Evolutionary conservation across 1,140 invertebrate genomes (phyloP), one percentile per base, ranked within the genome.

Genomic region (Vanessa tameamea): DNA sequence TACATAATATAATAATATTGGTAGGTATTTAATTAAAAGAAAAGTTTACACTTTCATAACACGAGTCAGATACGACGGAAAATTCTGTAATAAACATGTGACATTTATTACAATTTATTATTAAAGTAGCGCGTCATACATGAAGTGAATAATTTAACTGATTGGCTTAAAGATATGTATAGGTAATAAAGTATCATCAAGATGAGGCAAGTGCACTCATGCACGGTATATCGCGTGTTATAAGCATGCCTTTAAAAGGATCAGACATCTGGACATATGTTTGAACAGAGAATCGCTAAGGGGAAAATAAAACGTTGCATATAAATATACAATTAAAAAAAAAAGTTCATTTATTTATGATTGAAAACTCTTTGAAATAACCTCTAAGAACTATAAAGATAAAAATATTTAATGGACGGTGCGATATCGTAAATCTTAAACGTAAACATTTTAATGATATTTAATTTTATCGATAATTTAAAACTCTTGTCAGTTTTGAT

Each of bases 141-240:
- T 20, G 53, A 57, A 16, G 53, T 57, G 61, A 64, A 64, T 64
- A 70, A 70, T 63, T 43, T 59, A 70, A 31, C 57, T 63, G 59
- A 70, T 64, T 70, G 69, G 57, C 57, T 31, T 64, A 70, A 20
- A 63, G 31, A 70, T 70, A 70, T 15, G 20, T 47, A 69, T 59
- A 23, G 20, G 43, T 43, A 20, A 43, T 64, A 63, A 70, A 63
- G 50, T 64, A 64, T 64, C 23, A 63, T 57, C 11, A 61, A 37
- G 48, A 47, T 47, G 76, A 80, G 82, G 83, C 82, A 81, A 84
- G 81, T 79, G 81, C 82, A 74, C 77, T 66, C 66, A 55, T 57
- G 74, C 86, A 89, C 85, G 87, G 78, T 77, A 89, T 69, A 85
- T 89, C 76, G 87, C 87, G 87, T 89, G 86, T 68, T 43, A 23